These are phyloP conservation scores for Psettodes erumei DNA, from an alignment of 2,113 vertebrate species.

Conservation along the genomic window DNA sequence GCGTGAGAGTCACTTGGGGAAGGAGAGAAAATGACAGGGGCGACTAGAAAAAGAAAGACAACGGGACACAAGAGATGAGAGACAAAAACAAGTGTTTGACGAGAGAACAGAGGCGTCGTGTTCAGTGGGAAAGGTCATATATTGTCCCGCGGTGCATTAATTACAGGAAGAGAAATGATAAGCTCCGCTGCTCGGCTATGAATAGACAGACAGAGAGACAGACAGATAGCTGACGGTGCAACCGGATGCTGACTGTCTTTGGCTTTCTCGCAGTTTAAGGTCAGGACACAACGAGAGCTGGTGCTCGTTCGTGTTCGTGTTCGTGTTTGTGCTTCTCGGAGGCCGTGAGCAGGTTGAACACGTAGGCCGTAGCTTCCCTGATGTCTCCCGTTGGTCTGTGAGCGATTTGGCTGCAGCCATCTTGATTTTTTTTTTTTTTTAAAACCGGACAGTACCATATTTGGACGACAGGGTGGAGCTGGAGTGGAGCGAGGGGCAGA, in stretches of 20 bases:
- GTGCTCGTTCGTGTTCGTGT: no score
- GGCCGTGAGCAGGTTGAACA: no score
- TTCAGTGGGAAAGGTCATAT: conserved; percentile 58
- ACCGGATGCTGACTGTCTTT: conserved; percentile 32
- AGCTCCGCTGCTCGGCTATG: conserved; percentile 39
- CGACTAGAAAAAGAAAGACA: conserved; percentile 29
- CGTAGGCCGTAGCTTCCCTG: no score
- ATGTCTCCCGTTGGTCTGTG: no score
- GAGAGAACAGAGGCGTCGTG: conserved; percentile 50
- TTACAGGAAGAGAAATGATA: conserved; percentile 66
- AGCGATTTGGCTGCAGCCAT: no score
- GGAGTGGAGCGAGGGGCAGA: no score
- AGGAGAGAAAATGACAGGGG: conserved; percentile 54
- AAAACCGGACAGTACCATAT: no score
- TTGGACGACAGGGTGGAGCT: no score
- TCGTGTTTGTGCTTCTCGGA: no score
- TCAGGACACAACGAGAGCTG: background rate
- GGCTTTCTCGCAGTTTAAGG: background rate
- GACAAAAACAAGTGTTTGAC: conserved; percentile 50
- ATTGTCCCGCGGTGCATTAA: conserved; percentile 66
- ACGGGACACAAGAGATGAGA: conserved; percentile 36
- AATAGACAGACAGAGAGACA: conserved; percentile 59
- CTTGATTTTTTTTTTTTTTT: no score
- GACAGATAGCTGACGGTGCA: conserved; percentile 51
- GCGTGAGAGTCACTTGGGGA: conserved; percentile 43